Base-by-base conservation (phyloP, 2,113 vertebrate genomes). In the Malaclemys terrapin region DNA sequence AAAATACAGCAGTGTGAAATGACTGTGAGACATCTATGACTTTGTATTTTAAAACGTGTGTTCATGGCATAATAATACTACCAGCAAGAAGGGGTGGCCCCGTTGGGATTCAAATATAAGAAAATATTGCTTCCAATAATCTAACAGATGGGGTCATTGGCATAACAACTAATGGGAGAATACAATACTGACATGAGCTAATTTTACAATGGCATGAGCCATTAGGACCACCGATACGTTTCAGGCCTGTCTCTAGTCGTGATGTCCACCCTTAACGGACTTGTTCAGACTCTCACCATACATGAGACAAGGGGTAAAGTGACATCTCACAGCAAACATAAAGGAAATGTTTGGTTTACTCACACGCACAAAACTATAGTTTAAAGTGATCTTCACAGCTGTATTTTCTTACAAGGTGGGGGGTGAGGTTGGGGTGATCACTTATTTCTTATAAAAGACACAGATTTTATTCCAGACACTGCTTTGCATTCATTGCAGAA, bases 391-490 rank as follows among this genome's bases (percentile, higher is more conserved):
- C 54, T 62, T 5, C 10, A 85, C 84, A 88, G 76, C 16, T 42
- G 13, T 82, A 85, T n/a, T 80, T 25, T 69, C 59, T 88, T 76
- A 86, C 42, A 85, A 65, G 65, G 89, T 45, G 59, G 16, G 45
- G 31, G 45, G 20, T 54, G 8, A 54, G 14, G 54, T 78, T 80
- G 81, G 59, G 29, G 27, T 57, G 57, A 53, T 94, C 83, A 85
- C 38, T 76, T 90, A 29, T 54, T 82, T 75, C 52, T 87, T 93
- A 53, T 76, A 49, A 85, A 69, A 83, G 86, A 87, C 52, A 49
- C 29, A 1, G 2, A 42, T 85, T 89, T 81, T 52, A 84, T 62
- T 90, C 84, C 7, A 8, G 8, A 24, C 52, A 27, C 50, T 65
- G 4, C 13, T 2, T 24, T 10, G 3, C n/a, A 45, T 16, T 89